Evolutionary conservation across 2,797 vertebrate species (phyloP).

Genomic region (Sandelia bainsii): DNA sequence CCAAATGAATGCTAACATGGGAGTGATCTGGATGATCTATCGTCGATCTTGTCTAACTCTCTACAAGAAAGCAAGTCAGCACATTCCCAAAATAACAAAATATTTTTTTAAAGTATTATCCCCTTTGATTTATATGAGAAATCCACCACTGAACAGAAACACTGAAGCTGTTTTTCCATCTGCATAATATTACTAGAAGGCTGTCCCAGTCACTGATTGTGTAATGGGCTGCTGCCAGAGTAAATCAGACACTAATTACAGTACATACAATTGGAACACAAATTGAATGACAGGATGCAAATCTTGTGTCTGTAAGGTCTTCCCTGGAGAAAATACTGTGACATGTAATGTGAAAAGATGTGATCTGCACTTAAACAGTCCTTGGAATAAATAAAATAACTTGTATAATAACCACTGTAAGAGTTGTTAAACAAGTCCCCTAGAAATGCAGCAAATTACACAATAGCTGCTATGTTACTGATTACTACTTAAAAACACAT

Average conservation of each 20-base stretch:
- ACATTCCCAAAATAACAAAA: too few relatives aligned
- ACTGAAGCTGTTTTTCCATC: neutral
- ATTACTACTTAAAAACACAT: neutral
- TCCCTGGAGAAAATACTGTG: neutral
- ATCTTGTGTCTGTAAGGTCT: neutral
- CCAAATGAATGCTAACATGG: too few relatives aligned
- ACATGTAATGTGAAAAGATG: neutral
- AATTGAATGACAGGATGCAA: slow-evolving; percentile 12
- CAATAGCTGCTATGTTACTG: neutral
- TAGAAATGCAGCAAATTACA: neutral
- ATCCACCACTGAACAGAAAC: neutral
- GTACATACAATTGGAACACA: neutral
- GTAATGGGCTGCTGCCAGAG: slow-evolving; percentile 9
- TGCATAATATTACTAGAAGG: neutral
- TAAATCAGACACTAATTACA: slow-evolving; percentile 6
- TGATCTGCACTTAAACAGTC: neutral
- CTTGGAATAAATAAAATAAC: neutral
- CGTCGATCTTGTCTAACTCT: too few relatives aligned
- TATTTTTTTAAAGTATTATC: neutral
- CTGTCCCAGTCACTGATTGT: neutral
- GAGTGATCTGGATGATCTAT: too few relatives aligned
- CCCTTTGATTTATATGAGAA: neutral
- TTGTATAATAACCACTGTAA: neutral
- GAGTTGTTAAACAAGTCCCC: neutral
- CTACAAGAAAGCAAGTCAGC: too few relatives aligned